Evolutionary conservation across 1,140 invertebrate species (phyloP), one percentile per base, ranked within the genome.

Genomic region (Drosophila elegans): DNA sequence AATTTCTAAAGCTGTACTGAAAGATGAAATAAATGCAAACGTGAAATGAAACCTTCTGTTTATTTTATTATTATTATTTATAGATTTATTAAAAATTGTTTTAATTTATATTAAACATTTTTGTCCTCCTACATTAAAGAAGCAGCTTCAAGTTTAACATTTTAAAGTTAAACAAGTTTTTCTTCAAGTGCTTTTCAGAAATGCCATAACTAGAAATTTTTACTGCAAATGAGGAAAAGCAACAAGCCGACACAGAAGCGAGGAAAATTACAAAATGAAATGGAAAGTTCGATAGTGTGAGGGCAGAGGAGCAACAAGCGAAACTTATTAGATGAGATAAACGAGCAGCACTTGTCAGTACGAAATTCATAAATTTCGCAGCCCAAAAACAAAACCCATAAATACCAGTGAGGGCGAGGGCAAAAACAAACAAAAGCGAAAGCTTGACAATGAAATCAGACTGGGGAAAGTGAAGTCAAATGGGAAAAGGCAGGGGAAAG

Each of bases 161-260:
- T 32, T 5, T 7, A 32, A 32, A 32, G 5, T 32, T 32, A 7
- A 32, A 2, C 6, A 1, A 6, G 5, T 32, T 46, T 64, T 68
- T 68, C 12, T 49, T 3, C 46, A 13, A 52, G 64, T 68, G 60
- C 12, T 21, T 5, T 44, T 44, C 21, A 34, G 27, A 12, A 48
- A 21, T 49, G 56, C 67, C 63, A 75, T 74, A 62, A 67, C 61
- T 76, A 68, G 56, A 46, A 74, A 46, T 66, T 79, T 83, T 84
- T 84, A 84, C 80, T 84, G 80, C 81, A 84, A 84, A 84, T 84
- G 72, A 85, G 60, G 34, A 64, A 57, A 41, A 60, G 63, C 66
- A 51, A 49, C 42, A 39, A 39, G 16, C 48, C 52, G 41, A 39
- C 21, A 39, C 52, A 60, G 52, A 44, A 48, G 38, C 42, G n/a